A percentile compares a stretch with the other conserved stretches of the same genome.
These are phyloP conservation scores for Triplophysa bombifrons DNA, from an alignment of 2,797 vertebrate species.

Conservation along the genomic window DNA sequence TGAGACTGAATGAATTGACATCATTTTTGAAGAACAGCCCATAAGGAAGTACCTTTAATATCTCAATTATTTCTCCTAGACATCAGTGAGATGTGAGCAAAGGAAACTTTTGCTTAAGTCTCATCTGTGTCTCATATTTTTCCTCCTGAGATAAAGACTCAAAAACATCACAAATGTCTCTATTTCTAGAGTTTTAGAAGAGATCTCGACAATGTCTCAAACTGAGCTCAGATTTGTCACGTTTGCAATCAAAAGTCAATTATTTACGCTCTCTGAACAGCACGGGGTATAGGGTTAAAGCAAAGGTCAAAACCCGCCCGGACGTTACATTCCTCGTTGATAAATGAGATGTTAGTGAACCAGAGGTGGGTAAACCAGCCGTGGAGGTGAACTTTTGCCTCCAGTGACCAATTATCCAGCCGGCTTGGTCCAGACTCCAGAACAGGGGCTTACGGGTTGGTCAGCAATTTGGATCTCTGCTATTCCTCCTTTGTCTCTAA, in stretches of 20 bases:
- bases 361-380: slow-evolving; percentile 1
- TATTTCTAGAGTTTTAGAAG: too few relatives aligned
- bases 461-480: slow-evolving; percentile 37
- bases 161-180: too few relatives aligned
- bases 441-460: slow-evolving; percentile 39
- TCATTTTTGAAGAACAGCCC: background rate
- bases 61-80: too few relatives aligned
- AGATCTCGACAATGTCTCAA: too few relatives aligned
- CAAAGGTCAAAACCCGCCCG: slow-evolving; percentile 30
- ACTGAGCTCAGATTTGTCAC: too few relatives aligned
- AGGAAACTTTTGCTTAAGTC: too few relatives aligned
- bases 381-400: slow-evolving; percentile 40
- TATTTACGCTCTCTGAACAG: slow-evolving; percentile 2
- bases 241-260: background rate
- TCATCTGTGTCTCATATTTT: too few relatives aligned
- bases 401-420: slow-evolving; percentile 54
- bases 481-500: slow-evolving; percentile 9
- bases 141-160: too few relatives aligned
- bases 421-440: slow-evolving; percentile 43
- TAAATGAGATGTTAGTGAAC: slow-evolving; percentile 40
- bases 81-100: too few relatives aligned
- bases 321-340: slow-evolving; percentile 21
- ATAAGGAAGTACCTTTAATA: too few relatives aligned
- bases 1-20: background rate
- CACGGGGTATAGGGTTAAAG: background rate